Conservation (phyloP, 2,797 vertebrate species). For the Clarias laeviceps region DNA sequence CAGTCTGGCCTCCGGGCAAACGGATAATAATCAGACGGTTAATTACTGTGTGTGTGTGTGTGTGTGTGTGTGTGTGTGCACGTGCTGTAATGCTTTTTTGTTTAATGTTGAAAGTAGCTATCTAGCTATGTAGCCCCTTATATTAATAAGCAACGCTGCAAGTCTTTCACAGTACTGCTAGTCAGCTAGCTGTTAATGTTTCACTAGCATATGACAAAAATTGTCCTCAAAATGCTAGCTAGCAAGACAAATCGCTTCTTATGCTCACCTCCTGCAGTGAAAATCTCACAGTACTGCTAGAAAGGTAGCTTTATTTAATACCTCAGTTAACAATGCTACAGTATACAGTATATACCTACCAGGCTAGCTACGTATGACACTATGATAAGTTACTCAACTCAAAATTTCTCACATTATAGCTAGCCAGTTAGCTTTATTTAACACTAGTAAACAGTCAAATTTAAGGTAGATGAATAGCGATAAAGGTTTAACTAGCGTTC, state of each 20-base stretch:
- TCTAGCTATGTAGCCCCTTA: not conserved
- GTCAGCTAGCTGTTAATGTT: not conserved
- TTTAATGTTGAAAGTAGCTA: not conserved
- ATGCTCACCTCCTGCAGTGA: not conserved
- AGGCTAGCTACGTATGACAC: no score
- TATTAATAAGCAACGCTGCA: not conserved
- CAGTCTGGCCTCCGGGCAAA: constrained; percentile 76
- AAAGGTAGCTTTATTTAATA: not conserved
- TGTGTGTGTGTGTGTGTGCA: not conserved
- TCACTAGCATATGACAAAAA: not conserved
- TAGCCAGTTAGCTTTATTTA: no score
- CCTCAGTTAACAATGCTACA: not conserved
- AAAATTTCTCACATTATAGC: no score
- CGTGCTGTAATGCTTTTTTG: not conserved
- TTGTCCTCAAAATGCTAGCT: not conserved
- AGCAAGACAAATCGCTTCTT: not conserved
- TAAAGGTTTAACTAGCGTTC: no score
- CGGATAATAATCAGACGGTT: constrained; percentile 75
- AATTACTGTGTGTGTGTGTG: constrained; percentile 15
- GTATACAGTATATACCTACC: no score
- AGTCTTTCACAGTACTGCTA: not conserved
- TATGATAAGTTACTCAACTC: no score
- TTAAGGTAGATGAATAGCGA: no score
- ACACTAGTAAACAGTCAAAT: no score
- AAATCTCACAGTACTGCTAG: not conserved